Evolutionary conservation across 92 coral and sea anemone species (phyloP).

Genomic region (Epizoanthus stellaris): DNA sequence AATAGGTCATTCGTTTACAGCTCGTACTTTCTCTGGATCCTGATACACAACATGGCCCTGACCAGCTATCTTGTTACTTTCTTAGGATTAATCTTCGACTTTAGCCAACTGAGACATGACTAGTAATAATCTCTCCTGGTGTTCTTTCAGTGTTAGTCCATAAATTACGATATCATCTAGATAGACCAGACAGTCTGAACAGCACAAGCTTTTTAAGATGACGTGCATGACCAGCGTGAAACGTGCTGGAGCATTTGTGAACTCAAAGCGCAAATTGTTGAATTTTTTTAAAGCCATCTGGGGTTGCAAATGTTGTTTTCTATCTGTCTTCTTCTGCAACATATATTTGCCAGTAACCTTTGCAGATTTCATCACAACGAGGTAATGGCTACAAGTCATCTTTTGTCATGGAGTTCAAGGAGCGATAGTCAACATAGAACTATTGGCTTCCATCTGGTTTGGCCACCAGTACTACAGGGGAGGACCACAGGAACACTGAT

Average conservation of each 20-base stretch:
- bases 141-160: neutral
- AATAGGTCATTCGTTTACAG: too few relatives aligned
- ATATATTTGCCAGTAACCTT: slow-evolving; percentile 23
- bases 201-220: neutral
- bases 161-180: slow-evolving; percentile 22
- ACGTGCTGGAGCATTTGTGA: slow-evolving; percentile 7
- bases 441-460: neutral
- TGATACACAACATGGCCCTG: too few relatives aligned
- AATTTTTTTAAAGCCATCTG: neutral
- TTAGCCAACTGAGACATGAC: too few relatives aligned
- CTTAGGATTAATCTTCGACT: too few relatives aligned
- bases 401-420: neutral
- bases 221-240: slow-evolving; percentile 25
- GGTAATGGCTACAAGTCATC: neutral
- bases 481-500: neutral
- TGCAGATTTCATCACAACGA: neutral
- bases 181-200: slow-evolving; percentile 29
- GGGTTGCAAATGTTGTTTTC: neutral
- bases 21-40: too few relatives aligned
- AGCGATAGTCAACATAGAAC: neutral
- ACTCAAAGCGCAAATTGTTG: neutral
- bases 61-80: too few relatives aligned
- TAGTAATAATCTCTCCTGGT: neutral
- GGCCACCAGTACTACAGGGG: neutral
- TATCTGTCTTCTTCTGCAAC: slow-evolving; percentile 16